Conservation (phyloP, 1,140 invertebrate genomes). For the Lucilia cuprina region DNA sequence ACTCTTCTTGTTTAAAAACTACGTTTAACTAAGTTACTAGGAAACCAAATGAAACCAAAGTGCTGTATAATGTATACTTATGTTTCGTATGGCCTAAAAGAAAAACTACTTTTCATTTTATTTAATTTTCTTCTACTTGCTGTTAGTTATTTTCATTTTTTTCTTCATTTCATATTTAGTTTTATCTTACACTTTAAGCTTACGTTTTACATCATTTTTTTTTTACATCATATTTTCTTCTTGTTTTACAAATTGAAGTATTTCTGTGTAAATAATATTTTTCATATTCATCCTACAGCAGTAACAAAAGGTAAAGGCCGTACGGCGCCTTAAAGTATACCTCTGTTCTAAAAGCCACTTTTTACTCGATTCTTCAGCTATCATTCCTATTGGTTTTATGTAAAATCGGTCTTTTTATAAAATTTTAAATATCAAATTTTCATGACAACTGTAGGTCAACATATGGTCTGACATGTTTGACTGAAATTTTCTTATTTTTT, state of each 20-base stretch:
- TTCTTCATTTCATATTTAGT: too few species aligned
- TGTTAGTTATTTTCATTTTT: neutral
- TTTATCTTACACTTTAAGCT: neutral
- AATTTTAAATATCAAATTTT: too few species aligned
- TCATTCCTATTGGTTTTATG: too few species aligned
- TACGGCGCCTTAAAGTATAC: too few species aligned
- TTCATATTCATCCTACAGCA: neutral
- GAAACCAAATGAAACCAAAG: neutral
- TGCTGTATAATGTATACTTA: neutral
- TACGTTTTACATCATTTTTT: neutral
- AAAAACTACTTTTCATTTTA: constrained; percentile 4
- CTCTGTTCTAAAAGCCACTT: too few species aligned
- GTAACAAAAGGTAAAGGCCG: too few species aligned
- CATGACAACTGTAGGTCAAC: too few species aligned
- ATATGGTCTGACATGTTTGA: neutral
- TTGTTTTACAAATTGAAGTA: neutral
- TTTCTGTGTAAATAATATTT: neutral
- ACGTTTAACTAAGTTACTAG: neutral
- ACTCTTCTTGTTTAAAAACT: neutral
- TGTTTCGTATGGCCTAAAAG: neutral
- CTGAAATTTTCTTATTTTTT: neutral
- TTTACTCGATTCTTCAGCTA: too few species aligned
- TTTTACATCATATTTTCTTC: neutral
- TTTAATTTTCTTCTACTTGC: neutral
- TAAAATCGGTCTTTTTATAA: too few species aligned